These are phyloP conservation scores for Anguilla obscura DNA, from an alignment of 2,797 vertebrate genomes.

Conservation along the genomic window DNA sequence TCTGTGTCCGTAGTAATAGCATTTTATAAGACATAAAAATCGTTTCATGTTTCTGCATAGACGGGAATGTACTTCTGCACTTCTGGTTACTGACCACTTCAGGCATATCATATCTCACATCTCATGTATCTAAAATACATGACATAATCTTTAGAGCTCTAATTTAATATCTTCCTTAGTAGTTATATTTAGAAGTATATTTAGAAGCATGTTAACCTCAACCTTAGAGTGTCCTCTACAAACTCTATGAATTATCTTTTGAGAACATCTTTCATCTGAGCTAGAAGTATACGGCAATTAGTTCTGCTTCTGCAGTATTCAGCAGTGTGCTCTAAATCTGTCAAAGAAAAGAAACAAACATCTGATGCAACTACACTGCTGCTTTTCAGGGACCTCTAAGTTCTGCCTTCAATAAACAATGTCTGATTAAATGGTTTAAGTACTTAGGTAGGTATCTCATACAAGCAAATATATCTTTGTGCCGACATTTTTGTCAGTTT, in stretches of 20 bases:
- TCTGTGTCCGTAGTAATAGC: neutral
- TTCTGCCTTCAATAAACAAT: slow-evolving; percentile 1
- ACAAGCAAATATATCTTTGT: neutral
- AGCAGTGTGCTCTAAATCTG: slow-evolving; percentile 56
- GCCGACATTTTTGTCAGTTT: neutral
- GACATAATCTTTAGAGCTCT: neutral
- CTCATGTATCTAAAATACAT: neutral
- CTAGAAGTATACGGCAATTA: slow-evolving; percentile 50
- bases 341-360: slow-evolving; percentile 34
- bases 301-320: slow-evolving; percentile 40
- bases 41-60: neutral
- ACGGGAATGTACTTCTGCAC: neutral
- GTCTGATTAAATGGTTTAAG: neutral
- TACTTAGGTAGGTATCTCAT: neutral
- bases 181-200: neutral
- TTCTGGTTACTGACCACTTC: neutral
- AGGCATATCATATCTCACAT: neutral
- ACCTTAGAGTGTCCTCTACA: neutral
- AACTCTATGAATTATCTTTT: slow-evolving; percentile 32
- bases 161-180: neutral
- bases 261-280: slow-evolving; percentile 54
- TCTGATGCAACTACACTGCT: neutral
- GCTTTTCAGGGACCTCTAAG: slow-evolving; percentile 31
- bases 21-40: neutral
- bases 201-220: neutral